Percentiles rank a stretch among this genome's conserved stretches.
Conservation (phyloP, 2,797 vertebrate genomes). For the Chanos chanos region DNA sequence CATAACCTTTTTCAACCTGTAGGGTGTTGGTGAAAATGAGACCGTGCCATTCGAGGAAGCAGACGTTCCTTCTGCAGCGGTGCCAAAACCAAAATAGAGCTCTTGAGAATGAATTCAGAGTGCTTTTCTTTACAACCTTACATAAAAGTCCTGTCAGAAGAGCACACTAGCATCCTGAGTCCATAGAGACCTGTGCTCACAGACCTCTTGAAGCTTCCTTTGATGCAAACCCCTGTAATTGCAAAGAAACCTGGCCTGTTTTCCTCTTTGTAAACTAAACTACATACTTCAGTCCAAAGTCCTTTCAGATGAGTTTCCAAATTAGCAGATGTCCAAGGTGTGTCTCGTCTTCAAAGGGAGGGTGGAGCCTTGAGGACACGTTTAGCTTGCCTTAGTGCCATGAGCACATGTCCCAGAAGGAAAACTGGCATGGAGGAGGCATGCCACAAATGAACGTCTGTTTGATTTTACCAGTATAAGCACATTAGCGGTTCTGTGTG, state of each 20-base stretch:
- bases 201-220: conserved; percentile 25
- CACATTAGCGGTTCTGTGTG: too few species aligned
- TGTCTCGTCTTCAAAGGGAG: conserved; percentile 25
- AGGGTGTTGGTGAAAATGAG: too few species aligned
- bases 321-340: conserved; percentile 35
- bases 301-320: conserved; percentile 27
- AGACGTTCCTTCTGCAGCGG: too few species aligned
- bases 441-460: conserved; percentile 6
- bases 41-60: too few species aligned
- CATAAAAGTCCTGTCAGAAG: conserved; percentile 27
- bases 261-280: conserved; percentile 1
- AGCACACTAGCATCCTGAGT: conserved; percentile 28
- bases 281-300: not conserved
- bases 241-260: conserved; percentile 31
- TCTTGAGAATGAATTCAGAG: too few species aligned
- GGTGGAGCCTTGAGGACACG: not conserved
- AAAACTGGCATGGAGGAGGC: conserved; percentile 12
- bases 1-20: too few species aligned
- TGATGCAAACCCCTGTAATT: conserved; percentile 40
- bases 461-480: conserved; percentile 28
- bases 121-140: too few species aligned
- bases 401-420: conserved; percentile 15
- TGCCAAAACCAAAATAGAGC: too few species aligned
- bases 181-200: conserved; percentile 31
- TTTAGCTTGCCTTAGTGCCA: conserved; percentile 16